A percentile compares a stretch with the other conserved stretches of the same genome.
Evolutionary conservation across 1,140 invertebrate species (phyloP).

Genomic region (Hyphantria cunea): DNA sequence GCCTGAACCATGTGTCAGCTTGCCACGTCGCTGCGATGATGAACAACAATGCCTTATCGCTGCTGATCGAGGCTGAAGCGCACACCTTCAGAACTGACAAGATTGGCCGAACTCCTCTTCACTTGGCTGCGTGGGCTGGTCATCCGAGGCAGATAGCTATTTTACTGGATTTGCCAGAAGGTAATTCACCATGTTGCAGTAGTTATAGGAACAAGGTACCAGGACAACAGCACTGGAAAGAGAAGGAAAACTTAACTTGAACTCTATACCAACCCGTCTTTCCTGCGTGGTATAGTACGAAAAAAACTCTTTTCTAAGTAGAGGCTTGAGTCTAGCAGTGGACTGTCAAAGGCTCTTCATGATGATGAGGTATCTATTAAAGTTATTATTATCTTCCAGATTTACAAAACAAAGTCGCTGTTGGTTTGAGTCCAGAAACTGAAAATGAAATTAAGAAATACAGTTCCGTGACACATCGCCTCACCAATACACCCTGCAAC

Average conservation of each 20-base stretch:
- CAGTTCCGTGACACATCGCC: not conserved
- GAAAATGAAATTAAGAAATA: not conserved
- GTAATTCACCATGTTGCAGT: constrained; percentile 11
- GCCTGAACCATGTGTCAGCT: constrained; percentile 66
- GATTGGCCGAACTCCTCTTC: constrained; percentile 28
- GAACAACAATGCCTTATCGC: constrained; percentile 55
- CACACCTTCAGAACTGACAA: constrained; percentile 63
- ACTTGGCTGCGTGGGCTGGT: constrained; percentile 31
- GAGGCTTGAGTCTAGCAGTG: no score
- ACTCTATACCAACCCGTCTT: no score
- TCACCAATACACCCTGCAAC: constrained; percentile 6
- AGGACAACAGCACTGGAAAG: no score
- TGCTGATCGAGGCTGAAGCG: constrained; percentile 65
- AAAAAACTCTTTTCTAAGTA: no score
- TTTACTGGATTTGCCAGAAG: constrained; percentile 21
- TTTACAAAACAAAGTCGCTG: not conserved
- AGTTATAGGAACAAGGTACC: no score
- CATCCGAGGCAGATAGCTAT: constrained; percentile 11
- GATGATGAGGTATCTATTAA: no score
- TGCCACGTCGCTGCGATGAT: constrained; percentile 68
- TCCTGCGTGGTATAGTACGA: no score
- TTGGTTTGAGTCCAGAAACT: not conserved
- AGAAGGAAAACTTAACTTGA: no score
- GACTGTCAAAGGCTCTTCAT: no score
- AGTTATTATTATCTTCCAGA: not conserved